Percentiles rank a stretch among this genome's conserved stretches.
phyloP scores from a whole-genome alignment of 2,113 vertebrate genomes.

The Glaucomys volans region DNA sequence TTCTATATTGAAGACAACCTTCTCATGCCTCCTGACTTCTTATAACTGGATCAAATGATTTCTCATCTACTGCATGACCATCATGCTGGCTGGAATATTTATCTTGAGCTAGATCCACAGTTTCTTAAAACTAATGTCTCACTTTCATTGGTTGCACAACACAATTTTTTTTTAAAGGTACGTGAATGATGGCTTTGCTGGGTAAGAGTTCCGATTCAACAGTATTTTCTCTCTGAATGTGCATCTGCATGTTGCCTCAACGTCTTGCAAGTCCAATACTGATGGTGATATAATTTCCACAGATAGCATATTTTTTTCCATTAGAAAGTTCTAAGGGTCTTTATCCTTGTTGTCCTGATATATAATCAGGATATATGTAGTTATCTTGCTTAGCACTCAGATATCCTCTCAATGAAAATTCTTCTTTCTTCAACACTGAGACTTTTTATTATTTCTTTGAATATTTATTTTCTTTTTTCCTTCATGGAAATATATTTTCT shows the following conservation, averaged over 20 bases:
- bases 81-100: background rate
- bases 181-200: background rate
- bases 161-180: background rate
- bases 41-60: background rate
- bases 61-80: background rate
- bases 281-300: background rate
- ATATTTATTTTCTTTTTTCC: background rate
- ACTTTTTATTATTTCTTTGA: background rate
- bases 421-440: background rate
- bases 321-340: background rate
- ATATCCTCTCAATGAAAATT: background rate
- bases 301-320: background rate
- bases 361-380: background rate
- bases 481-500: no score
- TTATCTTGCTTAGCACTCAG: background rate
- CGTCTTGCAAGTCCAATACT: background rate
- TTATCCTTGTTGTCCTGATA: background rate
- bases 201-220: background rate
- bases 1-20: background rate
- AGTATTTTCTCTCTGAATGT: background rate
- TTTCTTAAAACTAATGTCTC: background rate
- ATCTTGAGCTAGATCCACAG: background rate
- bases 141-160: background rate
- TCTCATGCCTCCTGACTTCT: background rate
- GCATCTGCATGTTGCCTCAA: background rate